Evolutionary conservation across 2,797 vertebrate genomes (phyloP).

Genomic region (Danio jaintianensis): DNA sequence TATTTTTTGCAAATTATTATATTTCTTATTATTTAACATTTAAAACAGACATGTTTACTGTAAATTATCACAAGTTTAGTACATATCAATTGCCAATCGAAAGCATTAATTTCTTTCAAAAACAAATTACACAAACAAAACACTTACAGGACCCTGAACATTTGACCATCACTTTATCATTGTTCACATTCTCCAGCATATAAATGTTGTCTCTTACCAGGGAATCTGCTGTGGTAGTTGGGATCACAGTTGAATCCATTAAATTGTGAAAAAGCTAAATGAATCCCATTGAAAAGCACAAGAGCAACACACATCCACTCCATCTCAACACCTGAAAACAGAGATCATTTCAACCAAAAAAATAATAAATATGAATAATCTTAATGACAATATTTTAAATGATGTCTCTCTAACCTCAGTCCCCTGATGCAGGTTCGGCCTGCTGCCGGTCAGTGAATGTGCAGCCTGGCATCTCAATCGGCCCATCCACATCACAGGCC

Average conservation of each 20-base stretch:
- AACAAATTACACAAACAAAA: not conserved
- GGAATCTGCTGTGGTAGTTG: constrained; percentile 95
- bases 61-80: too few relatives aligned
- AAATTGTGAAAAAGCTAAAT: constrained; percentile 87
- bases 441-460: constrained; percentile 78
- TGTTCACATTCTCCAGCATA: not conserved
- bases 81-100: not conserved
- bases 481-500: constrained; percentile 68
- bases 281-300: constrained; percentile 83
- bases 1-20: too few relatives aligned
- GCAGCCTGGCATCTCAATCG: constrained; percentile 71
- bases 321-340: constrained; percentile 84
- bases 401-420: constrained; percentile 77
- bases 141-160: not conserved
- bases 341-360: not conserved
- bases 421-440: constrained; percentile 75
- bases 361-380: too few relatives aligned
- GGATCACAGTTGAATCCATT: constrained; percentile 98
- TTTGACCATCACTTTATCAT: not conserved
- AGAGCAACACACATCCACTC: constrained; percentile 85
- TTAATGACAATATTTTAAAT: too few relatives aligned
- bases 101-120: not conserved
- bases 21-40: too few relatives aligned
- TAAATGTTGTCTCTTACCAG: constrained; percentile 81
- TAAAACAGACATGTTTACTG: too few relatives aligned